phyloP scores from a whole-genome alignment of 2,113 vertebrate genomes.

The Nycticryphes semicollaris region DNA sequence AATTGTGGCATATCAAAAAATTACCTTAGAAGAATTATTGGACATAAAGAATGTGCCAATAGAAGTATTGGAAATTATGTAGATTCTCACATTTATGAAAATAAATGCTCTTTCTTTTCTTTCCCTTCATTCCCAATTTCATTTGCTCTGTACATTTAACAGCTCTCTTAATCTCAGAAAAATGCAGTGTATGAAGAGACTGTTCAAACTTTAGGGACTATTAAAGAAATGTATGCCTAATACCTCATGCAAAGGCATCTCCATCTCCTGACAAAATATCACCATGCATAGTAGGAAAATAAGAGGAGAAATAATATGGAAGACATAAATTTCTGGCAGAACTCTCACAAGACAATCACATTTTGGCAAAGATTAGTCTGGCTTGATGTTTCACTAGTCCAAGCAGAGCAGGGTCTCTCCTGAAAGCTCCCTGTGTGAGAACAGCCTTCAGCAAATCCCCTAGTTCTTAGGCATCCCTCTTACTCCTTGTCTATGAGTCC shows the following conservation, averaged over 20 bases:
- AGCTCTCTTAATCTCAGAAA: slow-evolving; percentile 64
- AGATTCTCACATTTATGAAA: slow-evolving; percentile 65
- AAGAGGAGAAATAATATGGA: background rate
- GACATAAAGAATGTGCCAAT: slow-evolving; percentile 66
- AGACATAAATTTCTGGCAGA: background rate
- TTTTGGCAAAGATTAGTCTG: background rate
- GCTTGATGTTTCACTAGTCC: background rate
- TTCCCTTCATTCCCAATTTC: slow-evolving; percentile 52
- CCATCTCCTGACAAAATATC: background rate
- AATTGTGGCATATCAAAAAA: background rate
- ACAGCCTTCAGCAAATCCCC: background rate
- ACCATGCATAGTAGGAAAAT: background rate
- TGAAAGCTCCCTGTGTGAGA: background rate
- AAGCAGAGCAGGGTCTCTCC: background rate
- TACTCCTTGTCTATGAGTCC: background rate
- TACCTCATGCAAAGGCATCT: background rate
- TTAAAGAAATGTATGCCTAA: slow-evolving; percentile 9
- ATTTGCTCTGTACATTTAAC: slow-evolving; percentile 58
- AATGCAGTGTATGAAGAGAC: slow-evolving; percentile 7
- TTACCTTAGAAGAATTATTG: slow-evolving; percentile 69
- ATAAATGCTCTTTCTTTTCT: slow-evolving; percentile 36
- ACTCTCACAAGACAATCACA: background rate
- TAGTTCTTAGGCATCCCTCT: background rate
- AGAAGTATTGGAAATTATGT: slow-evolving; percentile 69
- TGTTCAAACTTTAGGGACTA: slow-evolving; percentile 30